These are phyloP conservation scores for Petrocephalus microphthalmus DNA, from an alignment of 2,113 vertebrate species.

Conservation along the genomic window DNA sequence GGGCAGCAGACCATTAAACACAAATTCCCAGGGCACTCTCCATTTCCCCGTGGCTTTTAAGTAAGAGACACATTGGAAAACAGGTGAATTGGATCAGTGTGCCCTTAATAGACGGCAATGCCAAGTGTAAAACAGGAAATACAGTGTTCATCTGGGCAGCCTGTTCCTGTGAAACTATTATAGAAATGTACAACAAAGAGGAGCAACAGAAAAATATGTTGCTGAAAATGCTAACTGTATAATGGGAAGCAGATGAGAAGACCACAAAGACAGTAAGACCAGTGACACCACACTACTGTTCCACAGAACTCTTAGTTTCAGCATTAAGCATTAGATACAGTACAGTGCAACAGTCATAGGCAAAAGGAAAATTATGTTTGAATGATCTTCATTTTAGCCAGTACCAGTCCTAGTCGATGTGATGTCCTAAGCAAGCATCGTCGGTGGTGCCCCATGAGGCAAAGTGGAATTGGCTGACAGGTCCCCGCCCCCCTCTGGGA, in stretches of 20 bases:
- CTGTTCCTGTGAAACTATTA: background rate
- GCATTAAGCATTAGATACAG: background rate
- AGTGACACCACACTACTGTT: background rate
- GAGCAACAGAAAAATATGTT: background rate
- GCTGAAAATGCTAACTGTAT: background rate
- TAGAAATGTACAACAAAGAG: background rate
- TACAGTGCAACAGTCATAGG: background rate
- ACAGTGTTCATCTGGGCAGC: background rate
- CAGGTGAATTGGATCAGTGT: slow-evolving; percentile 40
- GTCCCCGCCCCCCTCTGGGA: background rate
- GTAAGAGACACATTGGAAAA: slow-evolving; percentile 36
- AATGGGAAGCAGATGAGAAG: background rate
- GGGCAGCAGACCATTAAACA: slow-evolving; percentile 54
- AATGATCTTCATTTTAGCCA: background rate
- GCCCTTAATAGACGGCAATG: background rate
- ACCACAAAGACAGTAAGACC: background rate
- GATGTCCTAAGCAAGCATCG: background rate
- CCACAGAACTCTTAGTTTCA: background rate
- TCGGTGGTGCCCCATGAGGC: background rate
- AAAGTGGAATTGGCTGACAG: background rate
- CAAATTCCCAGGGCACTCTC: slow-evolving; percentile 45
- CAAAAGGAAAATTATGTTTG: background rate
- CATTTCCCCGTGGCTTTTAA: slow-evolving; percentile 30
- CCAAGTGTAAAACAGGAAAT: background rate
- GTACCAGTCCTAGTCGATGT: background rate